Evolutionary conservation across 2,113 vertebrate species (phyloP).

Genomic region (Melanostigma gelatinosum): DNA sequence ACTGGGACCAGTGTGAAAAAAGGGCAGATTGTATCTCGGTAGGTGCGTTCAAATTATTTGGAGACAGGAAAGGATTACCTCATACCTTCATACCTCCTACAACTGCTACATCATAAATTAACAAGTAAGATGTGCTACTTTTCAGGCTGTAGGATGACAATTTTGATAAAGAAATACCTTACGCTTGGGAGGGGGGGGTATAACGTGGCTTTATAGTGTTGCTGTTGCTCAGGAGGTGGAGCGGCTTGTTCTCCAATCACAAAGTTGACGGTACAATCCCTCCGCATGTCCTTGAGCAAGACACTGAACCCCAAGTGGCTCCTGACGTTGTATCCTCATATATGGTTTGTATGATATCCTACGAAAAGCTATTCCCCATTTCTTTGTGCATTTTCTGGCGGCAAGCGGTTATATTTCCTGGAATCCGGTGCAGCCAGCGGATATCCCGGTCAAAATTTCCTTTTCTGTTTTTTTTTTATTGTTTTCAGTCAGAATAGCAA

Average conservation of each 20-base stretch:
- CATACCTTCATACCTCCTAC: neutral
- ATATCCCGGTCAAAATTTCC: neutral
- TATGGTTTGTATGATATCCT: neutral
- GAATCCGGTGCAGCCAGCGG: no score
- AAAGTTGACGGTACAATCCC: neutral
- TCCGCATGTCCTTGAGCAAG: neutral
- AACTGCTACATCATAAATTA: neutral
- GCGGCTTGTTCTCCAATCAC: neutral
- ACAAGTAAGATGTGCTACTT: neutral
- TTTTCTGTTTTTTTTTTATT: neutral
- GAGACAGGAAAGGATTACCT: neutral
- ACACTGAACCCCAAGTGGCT: neutral
- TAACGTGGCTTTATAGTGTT: neutral
- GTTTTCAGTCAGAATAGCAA: neutral
- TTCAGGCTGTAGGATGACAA: neutral
- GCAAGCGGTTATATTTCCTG: neutral
- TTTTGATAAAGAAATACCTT: neutral
- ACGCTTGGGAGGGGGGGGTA: neutral
- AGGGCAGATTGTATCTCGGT: neutral
- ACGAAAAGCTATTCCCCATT: neutral
- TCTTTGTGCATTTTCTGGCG: neutral
- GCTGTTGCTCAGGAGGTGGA: neutral
- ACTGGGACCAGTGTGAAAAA: neutral
- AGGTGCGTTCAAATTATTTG: neutral
- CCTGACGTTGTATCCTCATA: neutral